Percentiles rank a stretch among this genome's conserved stretches.
These are phyloP conservation scores for Channallabes apus DNA, from an alignment of 2,797 vertebrate species.

Conservation along the genomic window DNA sequence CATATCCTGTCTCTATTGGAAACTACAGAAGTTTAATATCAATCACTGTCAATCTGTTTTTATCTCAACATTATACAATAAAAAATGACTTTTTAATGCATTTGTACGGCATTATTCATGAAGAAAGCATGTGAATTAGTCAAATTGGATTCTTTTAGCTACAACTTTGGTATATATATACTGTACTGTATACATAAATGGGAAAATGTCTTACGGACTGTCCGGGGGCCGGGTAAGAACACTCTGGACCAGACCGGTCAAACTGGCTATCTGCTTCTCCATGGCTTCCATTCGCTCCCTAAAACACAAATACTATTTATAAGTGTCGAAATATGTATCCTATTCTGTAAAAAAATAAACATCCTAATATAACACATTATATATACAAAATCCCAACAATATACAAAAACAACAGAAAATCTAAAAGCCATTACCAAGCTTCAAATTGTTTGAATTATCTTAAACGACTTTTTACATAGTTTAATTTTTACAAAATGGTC, in stretches of 20 bases:
- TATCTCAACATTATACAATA: neutral
- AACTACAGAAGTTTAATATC: neutral
- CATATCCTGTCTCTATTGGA: neutral
- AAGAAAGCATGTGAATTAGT: neutral
- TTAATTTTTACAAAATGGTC: neutral
- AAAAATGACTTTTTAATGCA: neutral
- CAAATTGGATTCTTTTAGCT: neutral
- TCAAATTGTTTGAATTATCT: neutral
- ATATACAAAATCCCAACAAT: neutral
- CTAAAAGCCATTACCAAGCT: neutral
- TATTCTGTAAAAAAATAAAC: neutral
- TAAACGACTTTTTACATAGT: no score
- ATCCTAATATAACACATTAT: neutral
- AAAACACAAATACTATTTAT: constrained; percentile 1
- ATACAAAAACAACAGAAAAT: no score
- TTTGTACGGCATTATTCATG: neutral
- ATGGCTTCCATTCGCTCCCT: constrained; percentile 98
- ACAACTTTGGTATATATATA: neutral
- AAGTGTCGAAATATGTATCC: neutral
- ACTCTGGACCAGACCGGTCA: constrained; percentile 94
- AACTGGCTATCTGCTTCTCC: constrained; percentile 98
- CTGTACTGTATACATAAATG: no score
- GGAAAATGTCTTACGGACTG: constrained; percentile 72
- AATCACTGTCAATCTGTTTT: constrained; percentile 6
- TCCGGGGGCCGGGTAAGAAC: constrained; percentile 89